A percentile compares a stretch with the other conserved stretches of the same genome.
These are phyloP conservation scores for Ectropis grisescens DNA, from an alignment of 1,140 invertebrate species.

Conservation along the genomic window DNA sequence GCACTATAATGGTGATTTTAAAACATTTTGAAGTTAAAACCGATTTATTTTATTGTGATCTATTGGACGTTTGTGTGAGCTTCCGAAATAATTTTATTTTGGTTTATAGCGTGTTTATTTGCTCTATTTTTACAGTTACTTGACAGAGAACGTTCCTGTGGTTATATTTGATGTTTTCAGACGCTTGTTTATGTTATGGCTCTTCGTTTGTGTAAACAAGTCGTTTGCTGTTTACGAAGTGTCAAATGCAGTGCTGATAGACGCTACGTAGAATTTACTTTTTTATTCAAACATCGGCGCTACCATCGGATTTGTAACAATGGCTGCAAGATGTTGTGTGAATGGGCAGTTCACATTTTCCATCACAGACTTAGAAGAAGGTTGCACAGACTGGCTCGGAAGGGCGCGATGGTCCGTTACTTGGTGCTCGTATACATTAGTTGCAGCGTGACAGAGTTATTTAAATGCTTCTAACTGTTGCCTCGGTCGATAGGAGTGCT, in stretches of 20 bases:
- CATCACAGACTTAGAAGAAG: not conserved
- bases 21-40: slow-evolving; percentile 13
- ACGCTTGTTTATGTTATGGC: slow-evolving; percentile 21
- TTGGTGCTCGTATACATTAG: slow-evolving; percentile 27
- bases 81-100: slow-evolving; percentile 1
- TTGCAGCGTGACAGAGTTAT: slow-evolving; percentile 39
- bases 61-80: slow-evolving; percentile 6
- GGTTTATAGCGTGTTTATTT: slow-evolving; percentile 5
- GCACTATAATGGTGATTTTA: slow-evolving; percentile 2
- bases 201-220: slow-evolving; percentile 35
- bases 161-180: not conserved
- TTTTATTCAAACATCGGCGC: not conserved
- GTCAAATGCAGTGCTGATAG: slow-evolving; percentile 16
- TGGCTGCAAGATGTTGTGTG: slow-evolving; percentile 14
- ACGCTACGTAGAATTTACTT: not conserved
- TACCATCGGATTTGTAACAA: not conserved
- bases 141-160: not conserved
- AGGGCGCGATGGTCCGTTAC: slow-evolving; percentile 40
- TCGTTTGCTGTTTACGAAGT: slow-evolving; percentile 15
- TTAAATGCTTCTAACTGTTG: slow-evolving; percentile 49
- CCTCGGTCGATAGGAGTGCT: slow-evolving; percentile 15
- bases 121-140: slow-evolving; percentile 3
- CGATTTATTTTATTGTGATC: slow-evolving; percentile 21
- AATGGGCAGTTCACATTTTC: not conserved
- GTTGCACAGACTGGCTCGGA: slow-evolving; percentile 7